A percentile compares a stretch with the other conserved stretches of the same genome.
These are phyloP conservation scores for Tineola bisselliella DNA, from an alignment of 2,888 invertebrate genomes.

Conservation along the genomic window DNA sequence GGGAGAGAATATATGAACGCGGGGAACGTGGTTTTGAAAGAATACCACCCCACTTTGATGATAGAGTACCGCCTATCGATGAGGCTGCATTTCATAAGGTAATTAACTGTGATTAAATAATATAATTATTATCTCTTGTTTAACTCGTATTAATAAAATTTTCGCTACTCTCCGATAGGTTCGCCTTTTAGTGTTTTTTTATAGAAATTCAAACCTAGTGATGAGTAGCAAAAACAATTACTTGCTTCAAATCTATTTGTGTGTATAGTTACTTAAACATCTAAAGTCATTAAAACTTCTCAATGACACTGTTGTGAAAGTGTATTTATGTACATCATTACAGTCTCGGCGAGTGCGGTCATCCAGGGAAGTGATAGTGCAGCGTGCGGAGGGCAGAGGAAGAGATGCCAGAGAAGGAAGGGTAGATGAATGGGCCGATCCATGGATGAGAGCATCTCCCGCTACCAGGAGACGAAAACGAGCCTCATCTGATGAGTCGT, in stretches of 20 bases:
- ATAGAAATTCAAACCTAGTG: too few species aligned
- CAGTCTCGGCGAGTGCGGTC: slow-evolving; percentile 65
- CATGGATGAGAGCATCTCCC: slow-evolving; percentile 82
- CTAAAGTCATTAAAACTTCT: too few species aligned
- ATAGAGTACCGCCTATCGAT: slow-evolving; percentile 34
- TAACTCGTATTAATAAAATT: too few species aligned
- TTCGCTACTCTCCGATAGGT: too few species aligned
- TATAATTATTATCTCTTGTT: too few species aligned
- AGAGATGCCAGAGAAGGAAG: slow-evolving; percentile 26
- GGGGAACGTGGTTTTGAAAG: slow-evolving; percentile 44
- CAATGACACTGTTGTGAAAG: too few species aligned
- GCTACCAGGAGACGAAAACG: slow-evolving; percentile 50
- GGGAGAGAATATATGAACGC: slow-evolving; percentile 38
- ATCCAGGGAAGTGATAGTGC: slow-evolving; percentile 79
- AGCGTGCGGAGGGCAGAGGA: slow-evolving; percentile 57
- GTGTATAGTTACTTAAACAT: too few species aligned
- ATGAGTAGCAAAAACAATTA: too few species aligned
- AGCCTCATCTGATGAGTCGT: slow-evolving; percentile 55
- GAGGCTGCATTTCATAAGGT: slow-evolving; percentile 53
- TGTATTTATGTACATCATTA: neutral
- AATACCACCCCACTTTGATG: slow-evolving; percentile 17
- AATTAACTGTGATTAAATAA: neutral
- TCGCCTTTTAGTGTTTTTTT: too few species aligned
- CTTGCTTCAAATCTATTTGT: too few species aligned
- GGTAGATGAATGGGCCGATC: slow-evolving; percentile 95